Evolutionary conservation across 2,888 invertebrate genomes (phyloP).

Genomic region (Agrochola lota): DNA sequence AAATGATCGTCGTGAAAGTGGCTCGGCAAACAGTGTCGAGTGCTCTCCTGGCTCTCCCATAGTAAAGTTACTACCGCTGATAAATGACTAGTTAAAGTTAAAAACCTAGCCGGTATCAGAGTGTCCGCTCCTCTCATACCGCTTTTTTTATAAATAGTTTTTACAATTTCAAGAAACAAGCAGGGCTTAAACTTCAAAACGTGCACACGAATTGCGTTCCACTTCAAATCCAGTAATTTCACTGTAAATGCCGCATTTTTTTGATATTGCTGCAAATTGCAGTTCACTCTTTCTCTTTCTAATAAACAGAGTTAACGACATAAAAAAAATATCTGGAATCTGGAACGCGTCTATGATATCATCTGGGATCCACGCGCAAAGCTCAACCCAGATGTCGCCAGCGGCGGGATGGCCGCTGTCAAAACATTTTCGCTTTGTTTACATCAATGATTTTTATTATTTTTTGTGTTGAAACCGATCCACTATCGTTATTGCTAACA

Average conservation of each 20-base stretch:
- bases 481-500: too few species aligned
- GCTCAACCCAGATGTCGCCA: too few species aligned
- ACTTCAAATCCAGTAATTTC: not conserved
- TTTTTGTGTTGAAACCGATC: too few species aligned
- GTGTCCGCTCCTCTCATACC: conserved; percentile 87
- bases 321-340: not conserved
- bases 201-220: conserved; percentile 36
- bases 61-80: conserved; percentile 92
- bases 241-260: not conserved
- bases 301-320: not conserved
- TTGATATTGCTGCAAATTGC: not conserved
- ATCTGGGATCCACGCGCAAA: too few species aligned
- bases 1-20: conserved; percentile 85
- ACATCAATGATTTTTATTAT: too few species aligned
- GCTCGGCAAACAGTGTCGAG: conserved; percentile 89
- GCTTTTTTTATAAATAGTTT: conserved; percentile 57
- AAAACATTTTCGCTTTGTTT: too few species aligned
- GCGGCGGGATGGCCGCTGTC: too few species aligned
- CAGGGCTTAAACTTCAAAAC: conserved; percentile 45
- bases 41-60: conserved; percentile 91
- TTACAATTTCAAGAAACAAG: conserved; percentile 22
- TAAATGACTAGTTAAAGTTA: conserved; percentile 93
- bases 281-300: conserved; percentile 37
- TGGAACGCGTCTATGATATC: conserved; percentile 22
- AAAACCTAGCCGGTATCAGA: conserved; percentile 92